A percentile compares a stretch with the other conserved stretches of the same genome.
Conservation (phyloP, 2,797 vertebrate species). For the Chromobotia macracanthus region DNA sequence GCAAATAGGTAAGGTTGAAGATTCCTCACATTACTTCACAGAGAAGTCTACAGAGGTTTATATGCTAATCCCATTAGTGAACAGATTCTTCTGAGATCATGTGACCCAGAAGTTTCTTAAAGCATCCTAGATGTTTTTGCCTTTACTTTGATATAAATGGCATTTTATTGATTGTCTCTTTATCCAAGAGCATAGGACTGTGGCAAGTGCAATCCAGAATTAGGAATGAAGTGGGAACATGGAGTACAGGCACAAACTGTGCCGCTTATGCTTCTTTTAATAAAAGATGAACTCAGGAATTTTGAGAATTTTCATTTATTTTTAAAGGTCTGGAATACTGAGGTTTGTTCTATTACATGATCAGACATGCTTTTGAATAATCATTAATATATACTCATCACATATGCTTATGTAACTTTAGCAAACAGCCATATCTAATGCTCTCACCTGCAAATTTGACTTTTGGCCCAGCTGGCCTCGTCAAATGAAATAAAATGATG, state of each 20-base stretch:
- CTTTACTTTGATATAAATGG: slow-evolving; percentile 41
- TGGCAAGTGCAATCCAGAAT: slow-evolving; percentile 29
- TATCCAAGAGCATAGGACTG: slow-evolving; percentile 25
- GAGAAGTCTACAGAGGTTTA: slow-evolving; percentile 17
- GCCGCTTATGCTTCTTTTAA: slow-evolving; percentile 15
- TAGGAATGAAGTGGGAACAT: slow-evolving; percentile 33
- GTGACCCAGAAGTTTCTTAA: slow-evolving; percentile 25
- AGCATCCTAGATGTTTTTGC: slow-evolving; percentile 16
- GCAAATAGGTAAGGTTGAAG: not conserved
- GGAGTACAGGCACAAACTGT: slow-evolving; percentile 29
- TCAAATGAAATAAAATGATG: slow-evolving; percentile 19
- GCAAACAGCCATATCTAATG: slow-evolving; percentile 17
- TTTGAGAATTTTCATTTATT: too few relatives aligned
- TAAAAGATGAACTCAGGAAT: slow-evolving; percentile 19
- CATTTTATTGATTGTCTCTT: slow-evolving; percentile 32
- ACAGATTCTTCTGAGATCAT: slow-evolving; percentile 24
- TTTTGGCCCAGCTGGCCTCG: slow-evolving; percentile 32
- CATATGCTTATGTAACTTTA: slow-evolving; percentile 2
- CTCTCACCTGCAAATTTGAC: slow-evolving; percentile 49
- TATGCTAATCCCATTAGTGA: slow-evolving; percentile 17
- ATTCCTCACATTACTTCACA: slow-evolving; percentile 7
- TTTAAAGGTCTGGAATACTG: not conserved
- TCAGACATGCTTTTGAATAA: not conserved
- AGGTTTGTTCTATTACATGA: not conserved
- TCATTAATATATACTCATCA: slow-evolving; percentile 24